These are phyloP conservation scores for Rhinogobius similis DNA, from an alignment of 2,113 vertebrate genomes.

Conservation along the genomic window DNA sequence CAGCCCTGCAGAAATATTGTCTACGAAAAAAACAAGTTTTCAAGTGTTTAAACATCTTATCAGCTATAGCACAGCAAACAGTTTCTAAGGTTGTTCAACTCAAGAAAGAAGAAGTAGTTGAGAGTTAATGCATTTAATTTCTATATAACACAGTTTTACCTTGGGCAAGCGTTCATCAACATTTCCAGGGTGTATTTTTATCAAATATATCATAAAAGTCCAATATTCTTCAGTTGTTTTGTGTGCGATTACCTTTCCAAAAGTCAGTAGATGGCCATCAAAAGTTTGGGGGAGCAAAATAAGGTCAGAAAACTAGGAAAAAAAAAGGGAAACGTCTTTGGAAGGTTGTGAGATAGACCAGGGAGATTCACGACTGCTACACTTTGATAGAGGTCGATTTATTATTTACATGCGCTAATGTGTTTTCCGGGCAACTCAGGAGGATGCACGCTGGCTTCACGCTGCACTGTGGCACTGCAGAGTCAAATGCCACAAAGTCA, in stretches of 20 bases:
- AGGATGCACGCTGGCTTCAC: slow-evolving; percentile 30
- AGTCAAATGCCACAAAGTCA: slow-evolving; percentile 1
- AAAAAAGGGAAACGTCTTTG: slow-evolving; percentile 6
- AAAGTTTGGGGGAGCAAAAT: background rate
- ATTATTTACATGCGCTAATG: slow-evolving; percentile 61
- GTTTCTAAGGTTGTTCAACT: background rate
- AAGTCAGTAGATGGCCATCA: background rate
- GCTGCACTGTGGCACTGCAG: slow-evolving; percentile 17
- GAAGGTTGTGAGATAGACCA: slow-evolving; percentile 18
- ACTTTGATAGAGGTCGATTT: slow-evolving; percentile 31
- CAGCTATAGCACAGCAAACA: background rate
- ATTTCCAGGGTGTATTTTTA: background rate
- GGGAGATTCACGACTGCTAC: slow-evolving; percentile 18
- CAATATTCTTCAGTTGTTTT: background rate
- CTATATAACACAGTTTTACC: background rate
- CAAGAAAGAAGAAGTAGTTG: background rate
- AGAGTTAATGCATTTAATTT: background rate
- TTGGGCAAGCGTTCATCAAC: background rate
- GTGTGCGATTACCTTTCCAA: no score
- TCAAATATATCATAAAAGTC: no score
- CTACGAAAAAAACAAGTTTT: background rate
- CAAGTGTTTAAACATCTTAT: background rate
- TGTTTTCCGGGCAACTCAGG: slow-evolving; percentile 48
- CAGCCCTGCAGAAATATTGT: background rate
- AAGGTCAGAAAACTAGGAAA: slow-evolving; percentile 1